phyloP scores from a whole-genome alignment of 2,888 invertebrate genomes.

The Diaperis boleti region DNA sequence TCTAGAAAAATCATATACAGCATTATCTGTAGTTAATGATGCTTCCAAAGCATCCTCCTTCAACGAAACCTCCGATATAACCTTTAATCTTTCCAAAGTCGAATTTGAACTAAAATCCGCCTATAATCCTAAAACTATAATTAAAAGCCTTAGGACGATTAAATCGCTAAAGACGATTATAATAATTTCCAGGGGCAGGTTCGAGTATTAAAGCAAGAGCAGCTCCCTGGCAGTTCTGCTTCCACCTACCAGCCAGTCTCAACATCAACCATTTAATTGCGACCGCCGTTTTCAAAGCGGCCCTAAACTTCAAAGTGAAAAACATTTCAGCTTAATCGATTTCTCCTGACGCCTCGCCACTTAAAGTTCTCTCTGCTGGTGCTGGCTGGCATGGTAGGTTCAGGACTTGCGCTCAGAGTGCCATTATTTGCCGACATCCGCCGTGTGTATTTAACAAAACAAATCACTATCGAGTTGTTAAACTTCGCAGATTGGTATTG shows the following conservation, averaged over 20 bases:
- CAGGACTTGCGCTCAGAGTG: conserved; percentile 45
- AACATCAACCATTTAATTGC: conserved; percentile 58
- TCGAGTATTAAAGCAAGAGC: conserved; percentile 20
- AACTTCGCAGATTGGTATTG: conserved; percentile 36
- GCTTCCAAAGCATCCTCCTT: too few relatives aligned
- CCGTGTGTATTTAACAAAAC: conserved; percentile 43
- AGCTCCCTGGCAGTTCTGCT: conserved; percentile 15
- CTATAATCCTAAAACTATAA: conserved; percentile 54
- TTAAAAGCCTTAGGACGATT: conserved; percentile 56
- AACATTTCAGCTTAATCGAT: conserved; percentile 63
- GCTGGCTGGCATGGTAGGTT: too few relatives aligned
- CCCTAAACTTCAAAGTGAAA: conserved; percentile 62
- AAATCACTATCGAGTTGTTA: conserved; percentile 41
- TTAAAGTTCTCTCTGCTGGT: conserved; percentile 53
- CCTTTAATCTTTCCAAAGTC: conserved; percentile 7
- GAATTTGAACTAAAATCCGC: conserved; percentile 34
- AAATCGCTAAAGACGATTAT: conserved; percentile 56
- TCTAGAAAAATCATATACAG: too few relatives aligned
- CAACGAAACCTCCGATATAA: too few relatives aligned
- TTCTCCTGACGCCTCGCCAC: conserved; percentile 59
- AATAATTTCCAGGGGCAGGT: conserved; percentile 49
- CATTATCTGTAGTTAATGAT: too few relatives aligned
- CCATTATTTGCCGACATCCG: conserved; percentile 47
- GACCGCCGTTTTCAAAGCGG: conserved; percentile 59
- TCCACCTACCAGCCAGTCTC: conserved; percentile 47